These are phyloP conservation scores for Eupithecia dodoneata DNA, from an alignment of 2,888 invertebrate genomes.

Conservation along the genomic window DNA sequence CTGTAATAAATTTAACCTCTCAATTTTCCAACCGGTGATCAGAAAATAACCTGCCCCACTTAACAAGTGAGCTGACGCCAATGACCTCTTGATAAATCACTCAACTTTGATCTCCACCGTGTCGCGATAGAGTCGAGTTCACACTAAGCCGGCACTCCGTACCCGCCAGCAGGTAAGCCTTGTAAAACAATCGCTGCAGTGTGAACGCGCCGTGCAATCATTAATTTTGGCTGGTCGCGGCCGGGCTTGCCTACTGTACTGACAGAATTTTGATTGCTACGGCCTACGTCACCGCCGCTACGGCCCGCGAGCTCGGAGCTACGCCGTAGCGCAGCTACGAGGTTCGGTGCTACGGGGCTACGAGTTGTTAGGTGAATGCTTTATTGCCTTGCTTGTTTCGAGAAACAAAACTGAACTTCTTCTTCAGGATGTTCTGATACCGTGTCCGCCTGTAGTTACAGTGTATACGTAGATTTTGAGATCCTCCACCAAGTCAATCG, in stretches of 20 bases:
- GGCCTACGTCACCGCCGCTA: constrained; percentile 41
- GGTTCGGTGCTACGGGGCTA: background rate
- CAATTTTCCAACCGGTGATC: constrained; percentile 2
- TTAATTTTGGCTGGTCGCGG: constrained; percentile 62
- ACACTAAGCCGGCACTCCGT: constrained; percentile 35
- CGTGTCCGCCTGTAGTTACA: background rate
- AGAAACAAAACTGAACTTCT: background rate
- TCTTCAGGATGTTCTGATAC: background rate
- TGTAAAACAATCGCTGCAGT: constrained; percentile 46
- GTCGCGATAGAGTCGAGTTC: constrained; percentile 34
- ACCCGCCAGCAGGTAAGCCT: constrained; percentile 43
- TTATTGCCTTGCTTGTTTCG: background rate
- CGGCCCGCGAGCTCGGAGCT: constrained; percentile 41
- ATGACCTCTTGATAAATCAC: constrained; percentile 26
- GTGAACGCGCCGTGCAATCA: constrained; percentile 49
- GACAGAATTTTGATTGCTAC: constrained; percentile 65
- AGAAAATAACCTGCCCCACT: constrained; percentile 12
- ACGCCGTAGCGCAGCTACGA: background rate
- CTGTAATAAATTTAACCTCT: background rate
- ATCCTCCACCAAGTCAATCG: background rate
- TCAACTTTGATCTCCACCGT: constrained; percentile 29
- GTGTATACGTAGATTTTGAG: background rate
- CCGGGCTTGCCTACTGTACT: constrained; percentile 56
- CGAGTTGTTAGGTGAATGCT: background rate
- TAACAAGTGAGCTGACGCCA: constrained; percentile 7